A percentile compares a stretch with the other conserved stretches of the same genome.
Conservation (phyloP, 1,140 invertebrate species). For the Belonocnema kinseyi region DNA sequence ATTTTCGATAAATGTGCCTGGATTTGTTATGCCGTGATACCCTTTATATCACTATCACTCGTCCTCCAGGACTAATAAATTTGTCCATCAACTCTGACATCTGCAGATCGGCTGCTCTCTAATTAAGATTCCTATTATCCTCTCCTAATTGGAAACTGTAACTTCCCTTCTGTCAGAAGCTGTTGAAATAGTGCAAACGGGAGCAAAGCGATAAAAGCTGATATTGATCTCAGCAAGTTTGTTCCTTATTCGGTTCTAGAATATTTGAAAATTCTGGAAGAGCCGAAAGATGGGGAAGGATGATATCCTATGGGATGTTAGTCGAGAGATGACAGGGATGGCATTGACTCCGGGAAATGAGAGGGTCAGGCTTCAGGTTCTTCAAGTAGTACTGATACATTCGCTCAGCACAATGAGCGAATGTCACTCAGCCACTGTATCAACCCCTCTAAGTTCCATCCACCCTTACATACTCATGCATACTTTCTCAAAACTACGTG, state of each 20-base stretch:
- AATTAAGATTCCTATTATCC: slow-evolving; percentile 1
- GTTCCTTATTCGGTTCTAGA: neutral
- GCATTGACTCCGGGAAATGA: slow-evolving; percentile 39
- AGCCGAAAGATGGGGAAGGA: neutral
- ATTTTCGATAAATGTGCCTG: too few relatives aligned
- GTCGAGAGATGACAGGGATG: slow-evolving; percentile 13
- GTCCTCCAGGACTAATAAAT: too few relatives aligned
- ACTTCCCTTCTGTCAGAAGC: neutral
- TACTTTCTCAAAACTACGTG: slow-evolving; percentile 70
- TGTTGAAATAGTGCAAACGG: neutral
- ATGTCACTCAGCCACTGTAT: slow-evolving; percentile 67
- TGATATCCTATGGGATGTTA: neutral
- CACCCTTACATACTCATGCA: slow-evolving; percentile 55
- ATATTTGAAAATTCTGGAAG: neutral
- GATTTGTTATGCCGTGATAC: too few relatives aligned
- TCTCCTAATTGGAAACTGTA: slow-evolving; percentile 1
- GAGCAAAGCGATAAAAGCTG: neutral
- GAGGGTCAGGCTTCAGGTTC: slow-evolving; percentile 51
- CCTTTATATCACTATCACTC: too few relatives aligned
- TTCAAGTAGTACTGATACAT: slow-evolving; percentile 55
- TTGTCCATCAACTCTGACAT: neutral
- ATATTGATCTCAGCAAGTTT: neutral
- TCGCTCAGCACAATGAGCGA: slow-evolving; percentile 61
- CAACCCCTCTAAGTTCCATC: slow-evolving; percentile 57
- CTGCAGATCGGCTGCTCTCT: neutral